phyloP scores from a whole-genome alignment of 1,140 invertebrate genomes.

The Grapholita molesta region DNA sequence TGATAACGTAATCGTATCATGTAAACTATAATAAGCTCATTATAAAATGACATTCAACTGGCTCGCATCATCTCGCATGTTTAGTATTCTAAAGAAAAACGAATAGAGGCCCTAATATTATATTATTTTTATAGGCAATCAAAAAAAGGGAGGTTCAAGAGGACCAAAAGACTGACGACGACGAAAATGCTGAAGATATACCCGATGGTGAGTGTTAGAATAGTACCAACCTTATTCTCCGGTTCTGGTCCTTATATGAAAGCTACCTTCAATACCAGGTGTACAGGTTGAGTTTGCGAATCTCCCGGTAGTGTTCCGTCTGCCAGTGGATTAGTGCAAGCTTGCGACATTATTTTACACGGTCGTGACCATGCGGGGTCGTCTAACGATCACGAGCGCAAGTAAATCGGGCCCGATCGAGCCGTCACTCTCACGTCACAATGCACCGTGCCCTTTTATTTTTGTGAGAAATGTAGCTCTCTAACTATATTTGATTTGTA shows the following conservation, averaged over 20 bases:
- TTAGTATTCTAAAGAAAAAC: background rate
- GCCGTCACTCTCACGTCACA: conserved; percentile 36
- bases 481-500: conserved; percentile 17
- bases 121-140: conserved; percentile 62
- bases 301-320: conserved; percentile 42
- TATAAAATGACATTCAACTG: conserved; percentile 26
- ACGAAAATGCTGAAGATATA: conserved; percentile 54
- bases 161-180: conserved; percentile 61
- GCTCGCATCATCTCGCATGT: conserved; percentile 18
- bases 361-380: conserved; percentile 56
- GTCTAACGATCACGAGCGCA: conserved; percentile 52
- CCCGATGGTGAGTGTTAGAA: conserved; percentile 58
- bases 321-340: conserved; percentile 42
- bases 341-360: conserved; percentile 60
- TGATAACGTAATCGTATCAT: conserved; percentile 38
- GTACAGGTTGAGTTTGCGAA: conserved; percentile 21
- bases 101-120: conserved; percentile 5
- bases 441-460: conserved; percentile 29
- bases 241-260: background rate
- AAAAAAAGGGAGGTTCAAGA: conserved; percentile 67
- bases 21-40: conserved; percentile 31
- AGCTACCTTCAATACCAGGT: background rate
- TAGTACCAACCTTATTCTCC: background rate
- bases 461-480: conserved; percentile 33
- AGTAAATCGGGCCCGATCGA: conserved; percentile 27